Evolutionary conservation across 1,140 invertebrate genomes (phyloP).

Genomic region (Penaeus vannamei): DNA sequence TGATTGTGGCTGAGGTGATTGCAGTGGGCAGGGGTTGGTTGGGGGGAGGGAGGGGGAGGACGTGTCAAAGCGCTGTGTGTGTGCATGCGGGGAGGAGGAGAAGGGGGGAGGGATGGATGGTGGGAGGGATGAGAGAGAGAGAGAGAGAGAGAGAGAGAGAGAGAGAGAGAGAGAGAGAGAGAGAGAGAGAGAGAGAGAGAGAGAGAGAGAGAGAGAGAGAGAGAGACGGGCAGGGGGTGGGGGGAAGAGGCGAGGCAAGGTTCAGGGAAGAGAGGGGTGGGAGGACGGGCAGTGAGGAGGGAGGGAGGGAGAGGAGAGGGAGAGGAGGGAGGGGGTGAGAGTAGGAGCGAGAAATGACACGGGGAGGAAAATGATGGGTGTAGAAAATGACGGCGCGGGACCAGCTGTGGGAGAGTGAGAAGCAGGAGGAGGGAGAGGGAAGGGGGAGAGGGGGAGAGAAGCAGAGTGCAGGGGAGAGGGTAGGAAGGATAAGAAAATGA

Average conservation of each 20-base stretch:
- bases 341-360: constrained; percentile 1
- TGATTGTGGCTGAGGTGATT: constrained; percentile 5
- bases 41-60: neutral
- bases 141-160: neutral
- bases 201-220: neutral
- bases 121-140: neutral
- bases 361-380: neutral
- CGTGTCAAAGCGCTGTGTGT: no score
- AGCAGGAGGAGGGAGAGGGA: no score
- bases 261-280: neutral
- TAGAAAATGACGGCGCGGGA: neutral
- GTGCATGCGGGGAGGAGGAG: no score
- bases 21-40: neutral
- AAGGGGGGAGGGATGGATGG: no score
- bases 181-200: neutral
- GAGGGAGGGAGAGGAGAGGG: neutral
- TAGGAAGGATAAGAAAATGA: no score
- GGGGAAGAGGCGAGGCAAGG: neutral
- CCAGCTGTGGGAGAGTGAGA: neutral
- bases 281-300: neutral
- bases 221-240: neutral
- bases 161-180: neutral
- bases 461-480: no score
- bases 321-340: neutral
- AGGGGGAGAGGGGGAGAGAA: no score